Percentiles rank a stretch among this genome's conserved stretches.
Evolutionary conservation across 2,888 invertebrate species (phyloP).

Genomic region (Elysia crispata): DNA sequence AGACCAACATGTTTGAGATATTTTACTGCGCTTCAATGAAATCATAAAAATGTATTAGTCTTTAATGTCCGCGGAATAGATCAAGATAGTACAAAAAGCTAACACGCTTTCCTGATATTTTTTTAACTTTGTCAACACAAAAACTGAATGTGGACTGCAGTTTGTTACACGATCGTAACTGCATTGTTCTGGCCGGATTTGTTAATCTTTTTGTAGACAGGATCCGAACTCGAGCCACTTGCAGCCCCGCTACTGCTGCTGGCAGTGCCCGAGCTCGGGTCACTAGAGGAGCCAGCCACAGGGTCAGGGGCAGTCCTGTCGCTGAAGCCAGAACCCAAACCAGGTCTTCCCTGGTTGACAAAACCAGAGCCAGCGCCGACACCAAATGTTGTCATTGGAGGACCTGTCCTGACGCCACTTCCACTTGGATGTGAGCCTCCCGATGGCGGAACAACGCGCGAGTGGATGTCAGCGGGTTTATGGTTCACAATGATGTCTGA

Average conservation of each 20-base stretch:
- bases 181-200: slow-evolving; percentile 61
- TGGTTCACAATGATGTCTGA: slow-evolving; percentile 10
- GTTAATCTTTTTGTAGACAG: slow-evolving; percentile 55
- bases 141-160: background rate
- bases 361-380: slow-evolving; percentile 2
- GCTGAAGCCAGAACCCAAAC: slow-evolving; percentile 6
- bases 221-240: slow-evolving; percentile 51
- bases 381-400: background rate
- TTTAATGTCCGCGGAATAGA: too few relatives aligned
- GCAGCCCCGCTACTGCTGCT: slow-evolving; percentile 48
- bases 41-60: too few relatives aligned
- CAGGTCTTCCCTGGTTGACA: slow-evolving; percentile 31
- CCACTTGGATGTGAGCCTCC: background rate
- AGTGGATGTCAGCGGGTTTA: background rate
- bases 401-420: background rate
- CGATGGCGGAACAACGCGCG: slow-evolving; percentile 9
- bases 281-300: slow-evolving; percentile 26
- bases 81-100: background rate
- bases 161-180: slow-evolving; percentile 67
- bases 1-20: too few relatives aligned
- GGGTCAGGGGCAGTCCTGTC: slow-evolving; percentile 37
- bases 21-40: too few relatives aligned
- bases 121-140: background rate
- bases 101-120: background rate
- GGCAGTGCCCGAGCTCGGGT: slow-evolving; percentile 45